These are phyloP conservation scores for Helostoma temminkii DNA, from an alignment of 2,797 vertebrate genomes.

Conservation along the genomic window DNA sequence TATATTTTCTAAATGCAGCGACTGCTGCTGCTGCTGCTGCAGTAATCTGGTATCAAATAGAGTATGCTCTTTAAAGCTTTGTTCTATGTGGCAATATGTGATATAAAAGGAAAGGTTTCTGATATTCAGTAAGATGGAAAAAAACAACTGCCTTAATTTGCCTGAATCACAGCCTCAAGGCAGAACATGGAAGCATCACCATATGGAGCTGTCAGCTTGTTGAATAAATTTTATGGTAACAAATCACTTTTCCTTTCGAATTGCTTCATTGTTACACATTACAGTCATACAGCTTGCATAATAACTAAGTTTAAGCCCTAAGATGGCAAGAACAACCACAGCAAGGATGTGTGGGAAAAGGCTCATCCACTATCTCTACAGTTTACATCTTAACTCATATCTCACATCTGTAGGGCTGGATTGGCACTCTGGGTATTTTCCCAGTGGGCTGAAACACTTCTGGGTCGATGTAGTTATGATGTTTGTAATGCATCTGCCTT, in stretches of 20 bases:
- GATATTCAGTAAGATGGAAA: slow-evolving; percentile 57
- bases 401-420: no score
- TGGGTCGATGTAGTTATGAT: no score
- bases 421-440: no score
- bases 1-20: neutral
- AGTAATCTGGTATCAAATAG: neutral
- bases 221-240: slow-evolving; percentile 11
- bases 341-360: neutral
- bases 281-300: neutral
- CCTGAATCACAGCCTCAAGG: slow-evolving; percentile 49
- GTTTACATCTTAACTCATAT: neutral
- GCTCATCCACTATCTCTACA: neutral
- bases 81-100: slow-evolving; percentile 5
- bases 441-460: no score
- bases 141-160: slow-evolving; percentile 54
- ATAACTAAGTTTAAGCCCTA: neutral
- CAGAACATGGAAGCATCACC: slow-evolving; percentile 40
- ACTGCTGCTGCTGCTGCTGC: neutral
- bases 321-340: neutral
- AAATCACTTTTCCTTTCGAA: slow-evolving; percentile 20
- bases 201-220: slow-evolving; percentile 47
- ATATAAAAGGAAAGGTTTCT: slow-evolving; percentile 37
- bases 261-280: neutral
- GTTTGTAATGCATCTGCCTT: no score
- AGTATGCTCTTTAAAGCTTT: slow-evolving; percentile 13